phyloP scores from a whole-genome alignment of 2,888 invertebrate species.

The Apocheima hispidaria region DNA sequence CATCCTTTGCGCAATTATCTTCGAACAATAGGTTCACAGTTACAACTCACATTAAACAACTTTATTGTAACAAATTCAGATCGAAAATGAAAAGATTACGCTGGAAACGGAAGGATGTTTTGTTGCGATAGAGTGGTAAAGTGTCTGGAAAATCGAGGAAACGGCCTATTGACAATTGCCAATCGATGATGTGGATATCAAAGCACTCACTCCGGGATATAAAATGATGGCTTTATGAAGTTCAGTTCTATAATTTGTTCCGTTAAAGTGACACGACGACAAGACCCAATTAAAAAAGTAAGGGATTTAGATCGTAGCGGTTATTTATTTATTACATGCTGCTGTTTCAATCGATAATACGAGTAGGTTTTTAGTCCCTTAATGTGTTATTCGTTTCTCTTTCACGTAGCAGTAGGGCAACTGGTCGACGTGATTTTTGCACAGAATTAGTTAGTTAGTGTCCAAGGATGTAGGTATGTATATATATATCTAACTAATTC shows the following conservation, averaged over 20 bases:
- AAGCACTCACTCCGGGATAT: slow-evolving; percentile 39
- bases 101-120: neutral
- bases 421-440: too few relatives aligned
- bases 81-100: neutral
- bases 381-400: too few relatives aligned
- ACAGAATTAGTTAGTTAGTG: too few relatives aligned
- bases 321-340: neutral
- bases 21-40: slow-evolving; percentile 27
- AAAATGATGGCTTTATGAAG: slow-evolving; percentile 44
- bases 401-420: too few relatives aligned
- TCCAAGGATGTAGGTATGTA: too few relatives aligned
- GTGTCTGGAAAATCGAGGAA: neutral
- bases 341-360: too few relatives aligned
- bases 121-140: neutral
- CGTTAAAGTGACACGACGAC: neutral
- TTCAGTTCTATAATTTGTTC: slow-evolving; percentile 35
- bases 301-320: too few relatives aligned
- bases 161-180: slow-evolving; percentile 31
- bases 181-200: slow-evolving; percentile 34
- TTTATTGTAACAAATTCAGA: slow-evolving; percentile 8
- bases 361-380: too few relatives aligned
- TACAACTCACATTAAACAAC: neutral
- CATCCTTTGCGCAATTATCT: slow-evolving; percentile 20
- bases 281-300: slow-evolving; percentile 4
- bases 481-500: too few relatives aligned